Evolutionary conservation across 92 coral and sea anemone species (phyloP).

Genomic region (Umimayanthus kanabou): DNA sequence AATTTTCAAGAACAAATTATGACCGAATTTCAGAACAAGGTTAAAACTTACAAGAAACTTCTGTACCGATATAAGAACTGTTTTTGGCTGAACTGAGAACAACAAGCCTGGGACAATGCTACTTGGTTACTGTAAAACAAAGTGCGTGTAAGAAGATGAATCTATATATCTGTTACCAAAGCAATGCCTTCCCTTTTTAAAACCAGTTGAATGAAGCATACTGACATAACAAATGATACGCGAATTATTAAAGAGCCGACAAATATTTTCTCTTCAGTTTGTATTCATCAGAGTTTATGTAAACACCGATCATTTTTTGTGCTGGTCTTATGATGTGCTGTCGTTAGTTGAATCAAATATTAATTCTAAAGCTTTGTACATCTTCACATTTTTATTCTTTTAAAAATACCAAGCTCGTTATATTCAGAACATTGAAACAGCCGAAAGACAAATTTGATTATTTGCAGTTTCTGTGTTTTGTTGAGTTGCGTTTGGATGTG

Average conservation of each 20-base stretch:
- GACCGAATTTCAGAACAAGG: no score
- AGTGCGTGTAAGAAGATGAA: no score
- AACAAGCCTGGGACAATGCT: no score
- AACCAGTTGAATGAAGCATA: neutral
- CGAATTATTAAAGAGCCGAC: neutral
- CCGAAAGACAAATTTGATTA: neutral
- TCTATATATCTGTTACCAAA: no score
- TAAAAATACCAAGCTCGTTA: neutral
- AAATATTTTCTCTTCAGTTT: neutral
- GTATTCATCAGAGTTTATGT: neutral
- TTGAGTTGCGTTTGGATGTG: neutral
- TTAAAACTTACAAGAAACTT: no score
- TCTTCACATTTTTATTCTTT: neutral
- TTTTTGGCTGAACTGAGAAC: no score
- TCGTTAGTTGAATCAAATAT: neutral
- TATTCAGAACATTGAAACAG: neutral
- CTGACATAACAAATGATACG: neutral
- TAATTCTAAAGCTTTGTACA: neutral
- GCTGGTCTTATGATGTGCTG: no score
- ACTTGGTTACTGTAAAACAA: no score
- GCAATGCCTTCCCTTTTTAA: no score
- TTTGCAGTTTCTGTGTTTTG: no score
- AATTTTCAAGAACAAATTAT: no score
- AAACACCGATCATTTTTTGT: neutral
- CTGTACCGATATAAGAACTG: no score